These are phyloP conservation scores for Ctenoplectra terminalis DNA, from an alignment of 1,140 invertebrate genomes.

Conservation along the genomic window DNA sequence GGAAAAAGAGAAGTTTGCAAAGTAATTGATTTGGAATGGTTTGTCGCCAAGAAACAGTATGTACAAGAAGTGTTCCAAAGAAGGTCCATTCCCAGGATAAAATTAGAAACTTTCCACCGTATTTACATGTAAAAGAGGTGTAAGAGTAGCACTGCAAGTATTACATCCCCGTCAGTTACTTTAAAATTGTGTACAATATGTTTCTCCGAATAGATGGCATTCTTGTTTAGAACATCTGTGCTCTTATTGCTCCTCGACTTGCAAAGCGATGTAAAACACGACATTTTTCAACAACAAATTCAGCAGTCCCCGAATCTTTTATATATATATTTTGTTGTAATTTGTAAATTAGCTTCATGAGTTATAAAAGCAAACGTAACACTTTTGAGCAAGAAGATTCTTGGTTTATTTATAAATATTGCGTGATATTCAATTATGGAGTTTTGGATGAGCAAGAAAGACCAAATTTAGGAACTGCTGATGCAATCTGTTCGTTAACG, in stretches of 20 bases:
- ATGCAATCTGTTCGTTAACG: slow-evolving; percentile 10
- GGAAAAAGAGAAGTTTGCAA: not conserved
- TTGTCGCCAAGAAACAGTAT: slow-evolving; percentile 43
- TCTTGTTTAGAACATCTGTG: slow-evolving; percentile 13
- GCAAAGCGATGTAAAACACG: slow-evolving; percentile 23
- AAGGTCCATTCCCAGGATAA: slow-evolving; percentile 45
- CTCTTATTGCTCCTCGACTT: not conserved
- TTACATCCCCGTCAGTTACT: not conserved
- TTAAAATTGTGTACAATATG: not conserved
- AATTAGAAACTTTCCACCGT: slow-evolving; percentile 21
- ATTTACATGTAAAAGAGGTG: slow-evolving; percentile 38
- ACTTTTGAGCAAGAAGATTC: not conserved
- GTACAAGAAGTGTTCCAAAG: slow-evolving; percentile 37
- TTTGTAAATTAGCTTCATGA: too few species aligned
- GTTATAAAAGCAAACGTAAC: not conserved
- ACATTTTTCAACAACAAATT: not conserved
- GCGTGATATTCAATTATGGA: not conserved
- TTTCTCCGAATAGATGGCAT: not conserved
- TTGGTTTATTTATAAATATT: not conserved
- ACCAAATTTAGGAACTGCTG: slow-evolving; percentile 13
- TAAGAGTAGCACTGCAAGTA: slow-evolving; percentile 26
- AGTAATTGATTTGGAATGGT: not conserved
- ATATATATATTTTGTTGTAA: too few species aligned
- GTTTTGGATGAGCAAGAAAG: not conserved
- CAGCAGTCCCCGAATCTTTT: not conserved